Percentiles rank a stretch among this genome's conserved stretches.
Evolutionary conservation across 2,113 vertebrate species (phyloP).

Genomic region (Epinephelus fuscoguttatus): DNA sequence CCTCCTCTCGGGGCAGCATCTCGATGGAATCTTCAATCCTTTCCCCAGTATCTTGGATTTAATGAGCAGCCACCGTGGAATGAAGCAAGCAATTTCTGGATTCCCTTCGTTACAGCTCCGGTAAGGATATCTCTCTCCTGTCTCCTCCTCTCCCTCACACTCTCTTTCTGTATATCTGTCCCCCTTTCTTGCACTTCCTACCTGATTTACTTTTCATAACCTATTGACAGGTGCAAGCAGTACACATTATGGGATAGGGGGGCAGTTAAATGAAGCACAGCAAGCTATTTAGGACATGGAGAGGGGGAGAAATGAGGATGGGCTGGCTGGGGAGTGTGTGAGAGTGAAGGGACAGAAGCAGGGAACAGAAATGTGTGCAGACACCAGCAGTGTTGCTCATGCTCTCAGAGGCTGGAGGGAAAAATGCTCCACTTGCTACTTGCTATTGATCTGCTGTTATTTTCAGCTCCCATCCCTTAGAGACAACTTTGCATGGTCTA

Average conservation of each 20-base stretch:
- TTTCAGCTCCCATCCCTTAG: conserved; percentile 60
- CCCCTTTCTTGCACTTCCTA: conserved; percentile 48
- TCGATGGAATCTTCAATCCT: conserved; percentile 78
- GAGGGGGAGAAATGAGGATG: conserved; percentile 39
- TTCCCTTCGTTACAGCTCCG: conserved; percentile 67
- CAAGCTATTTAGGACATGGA: conserved; percentile 54
- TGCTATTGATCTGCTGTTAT: conserved; percentile 77
- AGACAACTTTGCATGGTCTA: conserved; percentile 69
- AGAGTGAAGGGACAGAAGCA: conserved; percentile 25
- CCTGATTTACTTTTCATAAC: conserved; percentile 65
- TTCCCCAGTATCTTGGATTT: conserved; percentile 81
- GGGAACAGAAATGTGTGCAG: conserved; percentile 52
- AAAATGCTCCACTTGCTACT: conserved; percentile 60
- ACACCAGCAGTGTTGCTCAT: conserved; percentile 59
- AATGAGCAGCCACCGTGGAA: conserved; percentile 77
- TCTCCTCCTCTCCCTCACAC: conserved; percentile 3
- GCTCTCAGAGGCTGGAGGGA: conserved; percentile 59
- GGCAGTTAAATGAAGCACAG: conserved; percentile 64
- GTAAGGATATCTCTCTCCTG: conserved; percentile 63
- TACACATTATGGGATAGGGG: conserved; percentile 50
- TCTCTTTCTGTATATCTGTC: conserved; percentile 29
- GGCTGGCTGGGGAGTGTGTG: conserved; percentile 32
- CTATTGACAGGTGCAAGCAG: conserved; percentile 61
- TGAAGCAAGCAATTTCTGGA: conserved; percentile 75
- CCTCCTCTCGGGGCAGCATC: conserved; percentile 59